Evolutionary conservation across 2,888 invertebrate species (phyloP), one percentile per base, ranked within the genome.

Genomic region (Bhutanitis thaidina): DNA sequence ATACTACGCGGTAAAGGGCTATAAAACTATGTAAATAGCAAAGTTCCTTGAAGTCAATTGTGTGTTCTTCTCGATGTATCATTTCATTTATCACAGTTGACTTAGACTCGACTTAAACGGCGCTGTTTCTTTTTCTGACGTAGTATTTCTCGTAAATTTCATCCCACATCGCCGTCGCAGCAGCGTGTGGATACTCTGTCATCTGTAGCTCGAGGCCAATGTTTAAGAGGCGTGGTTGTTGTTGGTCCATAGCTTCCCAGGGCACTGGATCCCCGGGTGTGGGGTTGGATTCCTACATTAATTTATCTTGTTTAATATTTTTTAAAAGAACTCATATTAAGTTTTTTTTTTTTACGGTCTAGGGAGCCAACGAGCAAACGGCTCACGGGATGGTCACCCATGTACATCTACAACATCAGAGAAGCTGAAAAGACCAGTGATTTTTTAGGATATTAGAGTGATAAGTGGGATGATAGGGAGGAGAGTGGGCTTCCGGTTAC

Each of bases 131-230:
- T 44, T 68, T 70, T 12, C 59, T 60, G 51, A 78, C 80, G 54
- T 83, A 83, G 56, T 75, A 79, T 56, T 77, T 80, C n/a, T 85
- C 77, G 58, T 84, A 88, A 34, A 87, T 64, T 13, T 78, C 74
- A 44, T 81, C 76, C 88, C 88, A 88, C 62, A 79, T 59, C 14
- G 63, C 61, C 9, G 59, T 51, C 0, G 65, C 54, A 13, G 49
- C 59, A 0, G 55, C 47, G 56, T 74, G 62, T 0, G 83, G 80
- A 55, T 74, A 78, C 27, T 72, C 72, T 16, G 55, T 60, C 83
- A 87, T 84, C 43, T 58, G 61, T 43, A 72, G 38, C 25, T 78
- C 71, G 0, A 60, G 52, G n/a, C 64, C 65, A 41, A 88, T 84
- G 59, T 80, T 71, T 32, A 85, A 64, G 4, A 85, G 51, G 0